phyloP scores from a whole-genome alignment of 2,888 invertebrate species.

The Eupithecia subfuscata region DNA sequence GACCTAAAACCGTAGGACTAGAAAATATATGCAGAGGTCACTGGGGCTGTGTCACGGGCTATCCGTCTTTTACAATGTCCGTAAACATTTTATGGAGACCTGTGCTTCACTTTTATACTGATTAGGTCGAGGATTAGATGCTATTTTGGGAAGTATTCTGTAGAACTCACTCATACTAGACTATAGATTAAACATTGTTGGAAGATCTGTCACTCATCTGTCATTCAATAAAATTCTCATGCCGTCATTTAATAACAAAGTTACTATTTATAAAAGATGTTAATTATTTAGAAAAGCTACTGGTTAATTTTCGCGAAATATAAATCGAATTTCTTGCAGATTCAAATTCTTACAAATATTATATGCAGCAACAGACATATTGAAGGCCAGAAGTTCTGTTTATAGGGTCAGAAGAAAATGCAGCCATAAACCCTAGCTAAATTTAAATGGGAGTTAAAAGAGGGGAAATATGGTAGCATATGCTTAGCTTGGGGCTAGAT shows the following conservation, averaged over 20 bases:
- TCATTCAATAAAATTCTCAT: neutral
- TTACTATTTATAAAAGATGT: neutral
- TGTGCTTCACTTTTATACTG: slow-evolving; percentile 23
- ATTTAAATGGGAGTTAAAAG: neutral
- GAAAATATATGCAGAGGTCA: slow-evolving; percentile 57
- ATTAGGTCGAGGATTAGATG: slow-evolving; percentile 8
- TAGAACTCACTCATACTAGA: neutral
- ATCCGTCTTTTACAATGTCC: slow-evolving; percentile 15
- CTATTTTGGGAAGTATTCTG: neutral
- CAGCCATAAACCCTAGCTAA: neutral
- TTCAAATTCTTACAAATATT: neutral
- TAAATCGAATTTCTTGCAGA: neutral
- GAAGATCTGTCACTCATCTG: neutral
- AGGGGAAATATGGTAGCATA: neutral
- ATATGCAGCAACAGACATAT: neutral
- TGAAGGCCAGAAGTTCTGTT: neutral
- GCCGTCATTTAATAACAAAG: neutral
- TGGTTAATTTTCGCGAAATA: neutral
- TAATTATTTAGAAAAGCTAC: too few relatives aligned
- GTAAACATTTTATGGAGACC: slow-evolving; percentile 24
- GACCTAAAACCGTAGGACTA: slow-evolving; percentile 50
- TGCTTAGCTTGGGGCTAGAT: too few relatives aligned
- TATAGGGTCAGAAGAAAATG: neutral
- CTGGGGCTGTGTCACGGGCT: slow-evolving; percentile 17
- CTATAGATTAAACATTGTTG: neutral